A percentile compares a stretch with the other conserved stretches of the same genome.
phyloP scores from a whole-genome alignment of 1,140 invertebrate species.

The Zaprionus kolodkinae region DNA sequence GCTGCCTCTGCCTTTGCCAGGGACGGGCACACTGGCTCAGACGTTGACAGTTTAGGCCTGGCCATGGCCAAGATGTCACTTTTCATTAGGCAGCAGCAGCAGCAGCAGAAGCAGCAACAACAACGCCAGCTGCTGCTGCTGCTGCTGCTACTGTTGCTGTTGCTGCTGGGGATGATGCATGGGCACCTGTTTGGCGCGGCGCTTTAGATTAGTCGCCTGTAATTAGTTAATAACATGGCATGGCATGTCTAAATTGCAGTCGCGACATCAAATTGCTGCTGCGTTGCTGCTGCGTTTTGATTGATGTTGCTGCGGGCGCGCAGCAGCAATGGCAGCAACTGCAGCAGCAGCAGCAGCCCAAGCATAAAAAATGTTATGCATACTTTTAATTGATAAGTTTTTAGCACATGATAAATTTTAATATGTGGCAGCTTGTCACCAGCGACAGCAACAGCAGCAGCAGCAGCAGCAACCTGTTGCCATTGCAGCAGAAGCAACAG shows the following conservation, averaged over 20 bases:
- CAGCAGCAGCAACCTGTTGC: slow-evolving; percentile 37
- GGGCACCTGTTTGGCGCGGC: slow-evolving; percentile 77
- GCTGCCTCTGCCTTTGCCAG: slow-evolving; percentile 12
- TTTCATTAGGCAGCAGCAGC: slow-evolving; percentile 77
- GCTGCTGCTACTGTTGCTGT: slow-evolving; percentile 30
- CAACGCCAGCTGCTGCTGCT: slow-evolving; percentile 4
- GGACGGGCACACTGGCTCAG: slow-evolving; percentile 44
- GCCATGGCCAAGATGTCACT: slow-evolving; percentile 82
- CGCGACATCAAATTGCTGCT: slow-evolving; percentile 72
- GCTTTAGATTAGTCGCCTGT: slow-evolving; percentile 84
- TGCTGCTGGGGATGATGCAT: slow-evolving; percentile 69
- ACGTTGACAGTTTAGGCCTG: slow-evolving; percentile 81
- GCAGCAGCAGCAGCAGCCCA: slow-evolving; percentile 33
- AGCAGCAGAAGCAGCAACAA: slow-evolving; percentile 1
- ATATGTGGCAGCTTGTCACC: slow-evolving; percentile 67
- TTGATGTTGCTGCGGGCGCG: slow-evolving; percentile 74
- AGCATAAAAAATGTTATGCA: slow-evolving; percentile 77
- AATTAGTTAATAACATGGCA: slow-evolving; percentile 84
- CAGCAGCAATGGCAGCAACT: slow-evolving; percentile 8
- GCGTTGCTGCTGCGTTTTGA: slow-evolving; percentile 57
- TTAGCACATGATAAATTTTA: slow-evolving; percentile 84
- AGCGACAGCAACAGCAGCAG: slow-evolving; percentile 30
- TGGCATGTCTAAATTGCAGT: slow-evolving; percentile 82
- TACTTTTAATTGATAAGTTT: slow-evolving; percentile 84
- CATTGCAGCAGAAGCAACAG: slow-evolving; percentile 28